A percentile compares a stretch with the other conserved stretches of the same genome.
Conservation (phyloP, 1,140 invertebrate genomes). For the Orius laevigatus region DNA sequence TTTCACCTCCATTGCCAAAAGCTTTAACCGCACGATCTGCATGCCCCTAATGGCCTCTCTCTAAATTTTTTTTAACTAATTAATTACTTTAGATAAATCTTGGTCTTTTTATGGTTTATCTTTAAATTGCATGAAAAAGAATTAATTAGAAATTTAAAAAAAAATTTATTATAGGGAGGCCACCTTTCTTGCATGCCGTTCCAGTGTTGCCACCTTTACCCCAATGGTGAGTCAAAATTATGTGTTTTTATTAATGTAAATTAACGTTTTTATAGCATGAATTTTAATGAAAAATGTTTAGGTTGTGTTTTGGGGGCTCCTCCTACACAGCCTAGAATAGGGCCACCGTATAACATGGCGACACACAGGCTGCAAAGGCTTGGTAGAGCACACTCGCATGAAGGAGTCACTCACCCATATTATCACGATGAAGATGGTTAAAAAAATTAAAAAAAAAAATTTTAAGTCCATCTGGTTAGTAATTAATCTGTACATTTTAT, state of each 20-base stretch:
- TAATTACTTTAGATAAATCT: not conserved
- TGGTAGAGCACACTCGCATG: slow-evolving; percentile 68
- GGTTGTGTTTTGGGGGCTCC: slow-evolving; percentile 15
- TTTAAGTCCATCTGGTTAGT: no score
- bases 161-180: slow-evolving; percentile 23
- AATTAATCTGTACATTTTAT: not conserved
- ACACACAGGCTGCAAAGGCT: slow-evolving; percentile 56
- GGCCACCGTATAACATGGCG: slow-evolving; percentile 55
- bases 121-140: slow-evolving; percentile 22
- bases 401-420: slow-evolving; percentile 60
- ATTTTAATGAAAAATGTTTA: not conserved
- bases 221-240: slow-evolving; percentile 13
- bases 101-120: slow-evolving; percentile 24
- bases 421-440: slow-evolving; percentile 36
- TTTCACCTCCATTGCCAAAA: not conserved
- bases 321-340: slow-evolving; percentile 23
- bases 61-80: slow-evolving; percentile 1
- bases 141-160: not conserved
- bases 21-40: not conserved
- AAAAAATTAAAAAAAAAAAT: not conserved
- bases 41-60: not conserved
- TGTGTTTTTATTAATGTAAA: no score
- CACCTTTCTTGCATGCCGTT: slow-evolving; percentile 44
- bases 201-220: slow-evolving; percentile 40
- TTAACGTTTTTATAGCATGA: not conserved